Evolutionary conservation across 2,113 vertebrate genomes (phyloP).

Genomic region (Sardina pilchardus): DNA sequence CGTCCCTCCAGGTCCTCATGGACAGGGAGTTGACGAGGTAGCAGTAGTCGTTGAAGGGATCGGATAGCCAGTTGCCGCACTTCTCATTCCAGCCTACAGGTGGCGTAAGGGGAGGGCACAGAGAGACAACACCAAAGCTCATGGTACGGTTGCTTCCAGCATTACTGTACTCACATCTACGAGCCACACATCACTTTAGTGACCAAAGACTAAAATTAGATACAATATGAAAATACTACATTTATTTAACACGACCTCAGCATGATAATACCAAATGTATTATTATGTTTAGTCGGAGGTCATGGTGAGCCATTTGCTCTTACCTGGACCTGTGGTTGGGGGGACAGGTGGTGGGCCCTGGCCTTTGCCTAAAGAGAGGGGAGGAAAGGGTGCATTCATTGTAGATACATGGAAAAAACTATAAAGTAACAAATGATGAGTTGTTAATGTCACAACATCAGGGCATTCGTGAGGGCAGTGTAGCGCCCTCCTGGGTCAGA

Average conservation of each 20-base stretch:
- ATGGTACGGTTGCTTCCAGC: too few species aligned
- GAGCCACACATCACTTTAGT: not conserved
- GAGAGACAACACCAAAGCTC: too few species aligned
- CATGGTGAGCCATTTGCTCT: not conserved
- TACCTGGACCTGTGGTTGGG: slow-evolving; percentile 75
- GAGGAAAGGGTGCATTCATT: not conserved
- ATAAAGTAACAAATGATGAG: not conserved
- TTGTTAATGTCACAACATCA: not conserved
- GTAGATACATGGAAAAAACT: not conserved
- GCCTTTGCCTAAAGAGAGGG: slow-evolving; percentile 61
- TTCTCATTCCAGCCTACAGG: slow-evolving; percentile 72
- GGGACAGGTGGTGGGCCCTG: slow-evolving; percentile 68
- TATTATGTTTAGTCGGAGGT: too few species aligned
- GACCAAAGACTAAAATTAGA: too few species aligned
- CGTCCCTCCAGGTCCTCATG: slow-evolving; percentile 69
- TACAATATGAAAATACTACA: too few species aligned
- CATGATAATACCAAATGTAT: not conserved
- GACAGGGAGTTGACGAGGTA: slow-evolving; percentile 72
- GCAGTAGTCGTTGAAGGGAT: slow-evolving; percentile 75
- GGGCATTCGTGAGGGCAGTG: too few species aligned
- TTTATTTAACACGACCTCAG: too few species aligned
- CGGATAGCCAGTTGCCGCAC: slow-evolving; percentile 70
- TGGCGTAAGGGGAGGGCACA: slow-evolving; percentile 7
- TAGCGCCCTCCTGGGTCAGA: not conserved
- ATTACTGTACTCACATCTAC: too few species aligned